These are phyloP conservation scores for Masticophis lateralis DNA, from an alignment of 2,797 vertebrate species.

Conservation along the genomic window DNA sequence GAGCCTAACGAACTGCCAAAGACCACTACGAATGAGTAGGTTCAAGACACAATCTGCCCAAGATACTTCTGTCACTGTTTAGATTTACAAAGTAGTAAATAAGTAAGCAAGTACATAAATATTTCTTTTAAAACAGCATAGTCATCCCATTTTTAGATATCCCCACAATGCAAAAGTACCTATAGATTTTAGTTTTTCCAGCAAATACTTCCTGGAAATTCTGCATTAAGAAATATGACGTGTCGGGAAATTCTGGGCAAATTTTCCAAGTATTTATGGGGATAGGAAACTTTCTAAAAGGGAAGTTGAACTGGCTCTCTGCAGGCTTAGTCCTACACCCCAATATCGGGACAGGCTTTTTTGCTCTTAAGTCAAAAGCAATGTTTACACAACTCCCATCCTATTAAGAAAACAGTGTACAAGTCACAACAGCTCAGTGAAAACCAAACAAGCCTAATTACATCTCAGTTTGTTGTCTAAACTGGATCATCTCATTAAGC, in stretches of 20 bases:
- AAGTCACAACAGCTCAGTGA: not conserved
- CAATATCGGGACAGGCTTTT: not conserved
- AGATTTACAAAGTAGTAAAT: not conserved
- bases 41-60: not conserved
- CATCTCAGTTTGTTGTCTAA: not conserved
- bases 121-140: not conserved
- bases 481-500: not conserved
- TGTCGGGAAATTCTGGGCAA: not conserved
- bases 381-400: not conserved
- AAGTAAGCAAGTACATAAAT: not conserved
- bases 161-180: not conserved
- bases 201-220: conserved; percentile 7
- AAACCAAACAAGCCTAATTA: not conserved
- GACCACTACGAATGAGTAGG: not conserved
- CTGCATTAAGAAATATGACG: not conserved
- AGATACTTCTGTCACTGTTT: not conserved
- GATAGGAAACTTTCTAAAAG: not conserved
- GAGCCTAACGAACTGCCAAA: too few species aligned
- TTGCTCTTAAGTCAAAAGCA: not conserved
- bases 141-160: not conserved
- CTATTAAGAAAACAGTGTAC: not conserved
- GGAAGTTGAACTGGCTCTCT: not conserved
- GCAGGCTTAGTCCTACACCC: not conserved
- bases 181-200: not conserved
- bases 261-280: not conserved